A percentile compares a stretch with the other conserved stretches of the same genome.
These are phyloP conservation scores for Neolamprologus caudopunctatus DNA, from an alignment of 2,113 vertebrate genomes.

Conservation along the genomic window DNA sequence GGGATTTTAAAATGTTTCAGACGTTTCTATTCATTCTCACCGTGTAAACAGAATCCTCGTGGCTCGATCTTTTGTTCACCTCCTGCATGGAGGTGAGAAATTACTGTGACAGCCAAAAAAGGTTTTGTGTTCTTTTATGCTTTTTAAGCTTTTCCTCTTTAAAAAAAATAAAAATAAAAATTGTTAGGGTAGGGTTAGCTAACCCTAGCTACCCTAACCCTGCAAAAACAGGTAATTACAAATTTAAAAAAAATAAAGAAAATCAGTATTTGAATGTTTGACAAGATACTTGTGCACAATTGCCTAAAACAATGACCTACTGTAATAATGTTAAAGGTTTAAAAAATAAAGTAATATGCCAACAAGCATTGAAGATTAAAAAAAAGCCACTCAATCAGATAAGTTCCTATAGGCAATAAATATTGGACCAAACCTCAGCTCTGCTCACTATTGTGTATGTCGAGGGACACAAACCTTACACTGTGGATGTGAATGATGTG, in stretches of 20 bases:
- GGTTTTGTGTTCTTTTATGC: not conserved
- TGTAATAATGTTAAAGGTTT: not conserved
- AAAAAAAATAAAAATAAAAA: not conserved
- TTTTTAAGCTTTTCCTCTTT: not conserved
- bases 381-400: not conserved
- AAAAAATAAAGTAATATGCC: not conserved
- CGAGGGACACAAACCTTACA: conserved; percentile 3
- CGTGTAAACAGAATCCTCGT: conserved; percentile 37
- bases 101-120: not conserved
- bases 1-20: conserved; percentile 55
- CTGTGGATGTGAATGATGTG: conserved; percentile 11
- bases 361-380: not conserved
- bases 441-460: conserved; percentile 20
- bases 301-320: not conserved
- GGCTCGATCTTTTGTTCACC: conserved; percentile 22
- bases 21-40: conserved; percentile 43
- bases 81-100: conserved; percentile 17
- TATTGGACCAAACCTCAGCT: not conserved
- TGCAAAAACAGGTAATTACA: not conserved
- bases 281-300: not conserved
- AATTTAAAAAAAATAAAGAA: not conserved
- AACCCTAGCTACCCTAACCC: no score
- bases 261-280: not conserved
- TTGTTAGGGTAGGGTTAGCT: no score
- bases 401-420: not conserved